Evolutionary conservation across 2,888 invertebrate species (phyloP), one percentile per base, ranked within the genome.

Genomic region (Rhaphigaster nebulosa): DNA sequence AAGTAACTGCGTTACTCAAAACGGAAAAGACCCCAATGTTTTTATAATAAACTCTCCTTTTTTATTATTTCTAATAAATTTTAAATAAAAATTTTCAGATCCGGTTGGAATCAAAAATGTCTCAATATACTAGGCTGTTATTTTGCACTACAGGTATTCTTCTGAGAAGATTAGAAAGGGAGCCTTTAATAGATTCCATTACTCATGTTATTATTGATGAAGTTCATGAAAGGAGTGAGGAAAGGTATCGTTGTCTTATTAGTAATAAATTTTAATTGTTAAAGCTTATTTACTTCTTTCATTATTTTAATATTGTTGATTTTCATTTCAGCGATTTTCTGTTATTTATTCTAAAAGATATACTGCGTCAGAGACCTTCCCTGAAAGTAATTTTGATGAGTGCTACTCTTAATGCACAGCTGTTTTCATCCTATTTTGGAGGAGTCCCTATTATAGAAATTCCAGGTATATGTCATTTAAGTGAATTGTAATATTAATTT

Each of bases 101-200:
- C 92, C 95, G 97, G 90, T 94, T 97, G 91, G 97, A 97, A 93
- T 97, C 96, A 93, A 97, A 97, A 94, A 94, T 96, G 12, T 97
- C 97, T 0, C 94, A 95, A 0, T 95, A 95, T 93, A 99, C 99
- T 0, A 95, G 98, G 8, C 94, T 99, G 26, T 97, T 97, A 6
- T 99, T 98, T 94, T 99, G 99, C 93, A 99, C 99, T 0, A 98
- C 97, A 4, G 99, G 99, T 90, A 98, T 99, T 89, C 94, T 99
- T 88, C 94, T 99, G 80, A 95, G 98, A 87, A 95, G 98, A 89
- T 94, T 99, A 84, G 97, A 97, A 92, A 96, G 96, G 70, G 98
- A 98, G 93, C 96, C 96, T 0, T 94, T 96, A 18, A 93, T 98
- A 50, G 95, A 95, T 50, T 96, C 96, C 4, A 96, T 98, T 0